Evolutionary conservation across 2,797 vertebrate genomes (phyloP), one percentile per base, ranked within the genome.

Genomic region (Sparus aurata): DNA sequence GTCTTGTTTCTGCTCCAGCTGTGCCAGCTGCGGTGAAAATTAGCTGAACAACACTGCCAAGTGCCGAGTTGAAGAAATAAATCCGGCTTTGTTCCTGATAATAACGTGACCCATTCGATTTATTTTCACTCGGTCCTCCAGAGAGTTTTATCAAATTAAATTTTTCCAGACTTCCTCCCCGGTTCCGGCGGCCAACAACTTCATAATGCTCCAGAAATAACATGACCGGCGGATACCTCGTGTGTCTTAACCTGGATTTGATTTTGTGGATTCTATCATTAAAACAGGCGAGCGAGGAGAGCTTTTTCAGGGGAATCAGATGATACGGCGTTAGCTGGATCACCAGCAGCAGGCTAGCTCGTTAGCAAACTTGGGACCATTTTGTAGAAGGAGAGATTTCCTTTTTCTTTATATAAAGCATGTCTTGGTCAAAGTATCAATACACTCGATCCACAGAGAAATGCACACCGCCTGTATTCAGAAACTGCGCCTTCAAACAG

Each of bases 131-230:
- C 18, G 53, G 47, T 74, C 41, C 74, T 75, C 79, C 11, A 1
- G 71, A 80, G 83, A 60, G 58, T 34, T 68, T 52, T 27, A 12
- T 70, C 55, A 75, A 70, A 87, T 85, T 58, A 55, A 52, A 85
- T 34, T 83, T 77, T 82, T 27, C 27, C 46, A 55, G 52, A 63
- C 47, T 64, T 46, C 53, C 50, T 34, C 57, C 25, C 38, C 50
- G 17, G 59, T 50, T 50, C 30, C 53, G 50, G 47, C 9, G 5
- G 50, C 54, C 68, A 55, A 63, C 18, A 47, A 50, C 74, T 68
- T 73, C 70, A 59, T 62, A 65, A 63, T 30, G 62, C 30, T 77
- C 18, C 79, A 69, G 53, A 73, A 78, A 84, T 74, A 78, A 59
- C 69, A 55, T 3, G 61, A 52, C 57, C 43, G 2, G 18, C 3